Evolutionary conservation across 1,140 invertebrate species (phyloP), one percentile per base, ranked within the genome.

Genomic region (Gryllus bimaculatus): DNA sequence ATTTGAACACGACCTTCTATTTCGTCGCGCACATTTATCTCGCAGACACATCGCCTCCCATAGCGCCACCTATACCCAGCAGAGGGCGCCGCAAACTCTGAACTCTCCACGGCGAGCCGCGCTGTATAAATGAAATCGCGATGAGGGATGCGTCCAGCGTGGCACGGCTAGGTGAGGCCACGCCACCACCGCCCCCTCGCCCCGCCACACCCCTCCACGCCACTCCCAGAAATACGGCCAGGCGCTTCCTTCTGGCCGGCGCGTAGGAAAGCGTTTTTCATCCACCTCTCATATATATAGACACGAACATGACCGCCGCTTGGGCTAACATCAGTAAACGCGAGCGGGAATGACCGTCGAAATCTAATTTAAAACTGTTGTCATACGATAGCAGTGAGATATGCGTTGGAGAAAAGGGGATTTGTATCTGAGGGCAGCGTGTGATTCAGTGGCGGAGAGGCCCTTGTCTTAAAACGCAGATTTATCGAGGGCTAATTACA

Each of bases 311-410:
- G 54, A 66, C 10, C 54, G 54, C 54, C 18, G 54, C 18, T 66
- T 66, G 54, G 10, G 10, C 54, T 18, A 66, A 66, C 54, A 66
- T 66, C 26, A 39, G 26, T 39, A 39, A 39, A 39, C 26, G 26
- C 26, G 26, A 66, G 54, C 10, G 10, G 54, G 10, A 66, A 66
- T 66, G 54, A 66, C 54, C 54, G 54, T 66, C 54, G 54, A 66
- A 66, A 66, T 66, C 54, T 66, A 66, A 66, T 66, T 66, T 66
- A 66, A 66, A 66, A 66, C 54, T 66, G 10, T 10, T 66, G 54
- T 66, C 54, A 66, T 66, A 66, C 54, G 54, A 66, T 66, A 66
- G 54, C 54, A 66, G 54, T 66, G 54, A 66, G 54, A 66, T 66
- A 66, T 66, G 54, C 18, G 54, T 66, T 13, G 54, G 18, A 66